phyloP scores from a whole-genome alignment of 2,113 vertebrate species.

The Pseudonaja textilis region DNA sequence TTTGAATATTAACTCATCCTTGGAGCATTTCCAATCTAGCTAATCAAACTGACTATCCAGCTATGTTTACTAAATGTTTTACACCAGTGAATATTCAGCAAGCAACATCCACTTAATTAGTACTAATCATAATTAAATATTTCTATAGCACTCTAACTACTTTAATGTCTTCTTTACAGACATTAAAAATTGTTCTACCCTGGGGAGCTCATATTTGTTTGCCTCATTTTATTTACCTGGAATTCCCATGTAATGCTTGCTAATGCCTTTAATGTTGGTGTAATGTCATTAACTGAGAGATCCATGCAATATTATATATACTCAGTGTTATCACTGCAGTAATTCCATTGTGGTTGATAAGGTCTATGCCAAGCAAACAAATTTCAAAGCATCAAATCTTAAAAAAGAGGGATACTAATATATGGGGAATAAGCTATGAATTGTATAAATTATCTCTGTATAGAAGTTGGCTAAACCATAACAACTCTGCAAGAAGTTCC shows the following conservation, averaged over 20 bases:
- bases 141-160: slow-evolving; percentile 9
- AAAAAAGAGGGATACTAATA: neutral
- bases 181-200: slow-evolving; percentile 6
- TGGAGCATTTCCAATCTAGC: neutral
- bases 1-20: neutral
- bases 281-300: slow-evolving; percentile 1
- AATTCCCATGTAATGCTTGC: neutral
- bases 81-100: neutral
- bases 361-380: neutral
- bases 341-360: neutral
- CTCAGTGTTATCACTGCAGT: neutral
- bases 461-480: neutral
- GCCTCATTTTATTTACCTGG: neutral
- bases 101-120: neutral
- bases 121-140: slow-evolving; percentile 1
- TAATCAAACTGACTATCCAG: neutral
- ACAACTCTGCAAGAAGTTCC: neutral
- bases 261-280: neutral
- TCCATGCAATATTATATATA: neutral
- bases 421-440: slow-evolving; percentile 28
- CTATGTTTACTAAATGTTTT: neutral
- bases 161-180: neutral
- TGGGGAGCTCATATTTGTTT: neutral
- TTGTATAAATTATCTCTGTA: slow-evolving; percentile 37
- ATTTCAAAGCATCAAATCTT: neutral